These are phyloP conservation scores for Prietella phreatophila DNA, from an alignment of 2,113 vertebrate species.

Conservation along the genomic window DNA sequence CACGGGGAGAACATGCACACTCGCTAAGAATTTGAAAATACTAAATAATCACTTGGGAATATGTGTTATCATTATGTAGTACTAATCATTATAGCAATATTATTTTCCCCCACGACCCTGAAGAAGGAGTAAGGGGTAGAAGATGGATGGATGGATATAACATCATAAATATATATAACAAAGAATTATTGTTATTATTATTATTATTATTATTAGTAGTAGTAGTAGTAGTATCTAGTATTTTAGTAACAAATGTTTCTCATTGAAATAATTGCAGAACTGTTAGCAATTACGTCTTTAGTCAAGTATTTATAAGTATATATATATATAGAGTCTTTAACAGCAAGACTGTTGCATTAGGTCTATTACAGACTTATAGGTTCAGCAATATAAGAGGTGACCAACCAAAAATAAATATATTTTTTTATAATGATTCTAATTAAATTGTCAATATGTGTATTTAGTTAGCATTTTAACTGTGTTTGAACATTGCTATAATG, in stretches of 20 bases:
- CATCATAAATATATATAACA: not conserved
- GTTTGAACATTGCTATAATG: not conserved
- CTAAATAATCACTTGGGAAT: not conserved
- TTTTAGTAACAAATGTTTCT: not conserved
- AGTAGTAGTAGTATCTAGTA: not conserved
- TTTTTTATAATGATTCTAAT: slow-evolving; percentile 7
- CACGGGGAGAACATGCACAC: too few relatives aligned
- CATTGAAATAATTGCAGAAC: not conserved
- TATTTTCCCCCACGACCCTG: not conserved
- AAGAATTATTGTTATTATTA: not conserved
- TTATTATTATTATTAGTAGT: not conserved
- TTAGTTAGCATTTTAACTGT: slow-evolving; percentile 46
- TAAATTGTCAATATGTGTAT: slow-evolving; percentile 28
- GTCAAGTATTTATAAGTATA: not conserved
- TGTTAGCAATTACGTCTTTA: not conserved
- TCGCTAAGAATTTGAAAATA: not conserved
- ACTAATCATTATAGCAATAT: not conserved
- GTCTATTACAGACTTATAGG: not conserved
- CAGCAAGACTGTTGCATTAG: not conserved
- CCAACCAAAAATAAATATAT: not conserved
- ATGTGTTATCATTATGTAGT: not conserved
- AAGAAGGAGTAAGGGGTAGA: too few relatives aligned
- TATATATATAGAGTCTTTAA: not conserved
- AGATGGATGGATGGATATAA: not conserved
- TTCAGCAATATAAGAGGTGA: not conserved